Base-by-base conservation (phyloP, 2,113 vertebrate species). In the Hystrix brachyura region DNA sequence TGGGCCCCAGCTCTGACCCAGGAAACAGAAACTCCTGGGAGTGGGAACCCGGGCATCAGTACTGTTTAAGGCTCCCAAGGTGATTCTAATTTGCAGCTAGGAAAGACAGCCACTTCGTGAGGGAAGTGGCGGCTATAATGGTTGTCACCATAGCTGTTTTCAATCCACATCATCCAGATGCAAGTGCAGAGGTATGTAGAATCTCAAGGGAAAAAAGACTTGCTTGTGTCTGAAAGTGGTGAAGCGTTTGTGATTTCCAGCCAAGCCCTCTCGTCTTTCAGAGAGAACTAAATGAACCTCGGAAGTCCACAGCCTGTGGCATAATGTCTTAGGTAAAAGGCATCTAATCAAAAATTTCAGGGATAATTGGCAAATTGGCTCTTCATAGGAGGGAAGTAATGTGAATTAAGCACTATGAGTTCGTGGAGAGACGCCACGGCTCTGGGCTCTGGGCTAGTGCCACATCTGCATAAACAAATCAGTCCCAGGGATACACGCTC, bases 281-380 rank as follows among this genome's bases (percentile, higher is more conserved):
- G 83, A 57, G 64, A 84, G 69, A 84, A 96, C 43, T 29, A 78
- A 95, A 13, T 48, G 74, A 90, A 92, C 46, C 91, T 71, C 59
- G 38, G 95, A 97, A 96, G 27, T 6, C 15, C 67, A 46, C 71
- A 78, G 89, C 94, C 94, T 53, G 53, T 9, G 87, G 71, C 83
- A 92, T 51, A 59, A 25, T 60, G 67, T 94, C 82, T 85, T 94
- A 90, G 48, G 94, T 96, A 32, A 95, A 97, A 97, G 72, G 5
- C 0, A 93, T 64, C 91, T 89, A 93, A 96, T 92, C 69, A 96
- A 96, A 83, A 83, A 83, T 93, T 96, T 96, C 94, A 98, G 84
- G 25, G 48, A 43, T 95, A 74, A 91, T 95, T 96, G 59, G 94
- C 88, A 97, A 96, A 97, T 59, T 94, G 94, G 65, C 96, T 57